Evolutionary conservation across 2,113 vertebrate genomes (phyloP).

Genomic region (Podocnemis expansa): DNA sequence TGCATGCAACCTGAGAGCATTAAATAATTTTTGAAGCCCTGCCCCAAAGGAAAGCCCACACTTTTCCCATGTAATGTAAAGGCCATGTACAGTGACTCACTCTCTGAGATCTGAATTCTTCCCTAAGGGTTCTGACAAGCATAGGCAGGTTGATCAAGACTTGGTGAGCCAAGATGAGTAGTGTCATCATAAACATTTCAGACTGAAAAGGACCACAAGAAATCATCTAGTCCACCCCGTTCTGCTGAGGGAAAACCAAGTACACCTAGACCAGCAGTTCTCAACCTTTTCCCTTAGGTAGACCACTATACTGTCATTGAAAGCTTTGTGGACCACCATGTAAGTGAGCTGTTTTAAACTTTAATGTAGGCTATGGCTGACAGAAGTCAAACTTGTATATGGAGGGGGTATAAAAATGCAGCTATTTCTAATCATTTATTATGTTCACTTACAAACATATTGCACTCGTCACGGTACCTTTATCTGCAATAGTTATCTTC

Average conservation of each 20-base stretch:
- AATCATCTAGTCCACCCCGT: background rate
- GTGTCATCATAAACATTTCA: background rate
- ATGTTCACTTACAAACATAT: no score
- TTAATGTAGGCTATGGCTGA: no score
- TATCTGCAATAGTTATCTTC: no score
- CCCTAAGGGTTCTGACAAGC: background rate
- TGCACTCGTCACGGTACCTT: no score
- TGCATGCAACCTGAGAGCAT: background rate
- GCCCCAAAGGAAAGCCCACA: background rate
- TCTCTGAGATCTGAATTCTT: background rate
- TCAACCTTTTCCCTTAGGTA: no score
- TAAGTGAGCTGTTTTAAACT: no score
- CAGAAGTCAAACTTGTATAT: no score
- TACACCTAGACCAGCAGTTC: background rate
- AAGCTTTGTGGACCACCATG: no score
- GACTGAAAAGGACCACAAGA: background rate
- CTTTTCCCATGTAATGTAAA: background rate
- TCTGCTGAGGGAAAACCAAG: background rate
- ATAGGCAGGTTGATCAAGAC: background rate
- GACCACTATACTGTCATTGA: no score
- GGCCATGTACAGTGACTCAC: background rate
- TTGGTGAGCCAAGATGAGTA: background rate
- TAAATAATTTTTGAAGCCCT: no score
- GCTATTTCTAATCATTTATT: no score
- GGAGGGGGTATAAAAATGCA: no score